phyloP scores from a whole-genome alignment of 2,113 vertebrate genomes.

The Sphyrna mokarran region DNA sequence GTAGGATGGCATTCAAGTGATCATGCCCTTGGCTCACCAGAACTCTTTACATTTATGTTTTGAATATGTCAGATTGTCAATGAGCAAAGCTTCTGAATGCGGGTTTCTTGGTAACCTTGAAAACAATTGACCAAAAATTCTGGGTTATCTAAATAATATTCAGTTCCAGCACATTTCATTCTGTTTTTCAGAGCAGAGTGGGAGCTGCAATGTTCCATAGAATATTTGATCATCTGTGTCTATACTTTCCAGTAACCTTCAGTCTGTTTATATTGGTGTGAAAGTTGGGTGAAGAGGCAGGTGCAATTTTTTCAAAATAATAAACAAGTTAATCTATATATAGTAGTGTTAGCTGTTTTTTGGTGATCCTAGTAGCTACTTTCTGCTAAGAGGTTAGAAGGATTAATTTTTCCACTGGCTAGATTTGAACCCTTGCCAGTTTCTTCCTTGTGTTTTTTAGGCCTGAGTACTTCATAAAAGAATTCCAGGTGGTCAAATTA shows the following conservation, averaged over 20 bases:
- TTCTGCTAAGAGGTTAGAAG: background rate
- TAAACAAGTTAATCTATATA: background rate
- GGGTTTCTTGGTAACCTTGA: background rate
- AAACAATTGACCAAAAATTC: background rate
- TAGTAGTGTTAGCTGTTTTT: constrained; percentile 27
- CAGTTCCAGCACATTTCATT: constrained; percentile 14
- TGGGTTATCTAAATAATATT: background rate
- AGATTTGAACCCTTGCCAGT: background rate
- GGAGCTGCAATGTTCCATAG: background rate
- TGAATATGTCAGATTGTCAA: background rate
- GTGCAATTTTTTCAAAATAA: background rate
- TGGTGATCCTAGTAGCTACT: background rate
- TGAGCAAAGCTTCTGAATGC: background rate
- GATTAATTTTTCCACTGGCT: background rate
- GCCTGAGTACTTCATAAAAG: background rate
- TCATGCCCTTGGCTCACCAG: background rate
- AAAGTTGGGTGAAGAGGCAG: constrained; percentile 10
- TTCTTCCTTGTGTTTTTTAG: background rate
- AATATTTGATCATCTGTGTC: constrained; percentile 19
- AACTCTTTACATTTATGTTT: background rate
- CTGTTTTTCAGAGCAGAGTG: background rate
- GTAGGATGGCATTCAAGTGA: background rate
- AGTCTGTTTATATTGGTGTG: constrained; percentile 16
- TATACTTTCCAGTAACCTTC: constrained; percentile 23
- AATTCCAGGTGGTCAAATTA: background rate